Evolutionary conservation across 2,113 vertebrate species (phyloP), one percentile per base, ranked within the genome.

Genomic region (Heterotis niloticus): DNA sequence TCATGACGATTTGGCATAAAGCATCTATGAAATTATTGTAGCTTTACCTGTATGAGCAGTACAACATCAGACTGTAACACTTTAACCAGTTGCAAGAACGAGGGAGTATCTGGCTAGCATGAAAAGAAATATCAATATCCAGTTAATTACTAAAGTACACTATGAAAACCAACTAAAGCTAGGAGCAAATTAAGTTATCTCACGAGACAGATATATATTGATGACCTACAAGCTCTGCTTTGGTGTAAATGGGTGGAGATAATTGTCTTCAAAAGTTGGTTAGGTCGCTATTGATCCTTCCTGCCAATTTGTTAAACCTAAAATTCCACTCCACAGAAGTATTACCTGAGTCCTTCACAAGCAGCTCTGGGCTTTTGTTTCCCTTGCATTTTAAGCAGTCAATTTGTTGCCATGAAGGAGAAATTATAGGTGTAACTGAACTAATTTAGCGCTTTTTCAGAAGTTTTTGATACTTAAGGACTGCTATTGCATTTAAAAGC

Each of bases 121-220:
- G 20, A 14, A 23, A 51, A 26, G 54, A 57, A 74, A 52, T 57
- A 74, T 74, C 71, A 59, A 74, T 74, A 74, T 28, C 71, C n/a
- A 59, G 71, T 24, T 74, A 57, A 74, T 74, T 74, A 59, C 57
- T 74, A 57, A 74, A 74, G 56, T 74, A 44, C 34, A 44, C 3
- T 44, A 74, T 74, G 14, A 74, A 74, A 74, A 28, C 23, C 71
- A 74, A 57, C 71, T 74, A 54, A 74, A 73, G 23, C 71, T 73
- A 73, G 56, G 52, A 59, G 23, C 71, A 26, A 74, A 74, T 74
- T 74, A 74, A 23, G n/a, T 74, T 11, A 28, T 23, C 52, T 74
- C 56, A 54, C 28, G 52, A 74, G n/a, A 24, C 71, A 74, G n/a
- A 74, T 74, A 23, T 23, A 57, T 74, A 74, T 74, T 57, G 71